Evolutionary conservation across 2,888 invertebrate genomes (phyloP).

Genomic region (Dasysyrphus tricinctus): DNA sequence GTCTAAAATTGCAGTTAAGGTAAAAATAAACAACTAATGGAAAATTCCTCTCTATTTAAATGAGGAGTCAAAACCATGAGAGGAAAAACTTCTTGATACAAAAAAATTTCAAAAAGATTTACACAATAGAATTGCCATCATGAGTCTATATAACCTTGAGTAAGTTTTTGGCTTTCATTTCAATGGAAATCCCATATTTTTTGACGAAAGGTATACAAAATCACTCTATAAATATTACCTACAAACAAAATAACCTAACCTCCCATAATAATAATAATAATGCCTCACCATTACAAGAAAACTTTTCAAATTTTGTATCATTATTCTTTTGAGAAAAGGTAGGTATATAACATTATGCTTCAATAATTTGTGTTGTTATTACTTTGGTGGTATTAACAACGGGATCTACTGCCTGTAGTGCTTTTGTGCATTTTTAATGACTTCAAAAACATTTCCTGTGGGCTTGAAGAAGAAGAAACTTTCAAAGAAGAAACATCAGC

Average conservation of each 20-base stretch:
- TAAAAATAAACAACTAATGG: background rate
- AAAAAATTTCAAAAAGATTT: slow-evolving; percentile 13
- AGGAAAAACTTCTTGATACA: background rate
- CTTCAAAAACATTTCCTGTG: slow-evolving; percentile 38
- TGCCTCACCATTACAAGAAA: slow-evolving; percentile 34
- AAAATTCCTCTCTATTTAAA: background rate
- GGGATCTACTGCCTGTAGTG: slow-evolving; percentile 55
- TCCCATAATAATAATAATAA: slow-evolving; percentile 20
- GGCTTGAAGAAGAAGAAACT: slow-evolving; percentile 34
- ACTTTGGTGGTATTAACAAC: slow-evolving; percentile 57
- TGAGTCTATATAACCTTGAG: background rate
- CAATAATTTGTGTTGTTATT: slow-evolving; percentile 69
- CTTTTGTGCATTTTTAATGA: slow-evolving; percentile 74
- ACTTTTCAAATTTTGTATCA: slow-evolving; percentile 61
- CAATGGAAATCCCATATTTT: slow-evolving; percentile 19
- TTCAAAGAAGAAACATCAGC: slow-evolving; percentile 30
- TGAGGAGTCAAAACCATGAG: background rate
- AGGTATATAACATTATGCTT: slow-evolving; percentile 51
- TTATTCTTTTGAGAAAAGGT: slow-evolving; percentile 42
- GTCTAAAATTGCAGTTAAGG: background rate
- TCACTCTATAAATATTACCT: slow-evolving; percentile 24
- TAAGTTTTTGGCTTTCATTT: slow-evolving; percentile 18
- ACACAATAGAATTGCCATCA: slow-evolving; percentile 15
- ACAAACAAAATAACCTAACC: background rate
- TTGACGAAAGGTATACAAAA: background rate